Evolutionary conservation across 2,888 invertebrate species (phyloP).

Genomic region (Acrobasis consociella): DNA sequence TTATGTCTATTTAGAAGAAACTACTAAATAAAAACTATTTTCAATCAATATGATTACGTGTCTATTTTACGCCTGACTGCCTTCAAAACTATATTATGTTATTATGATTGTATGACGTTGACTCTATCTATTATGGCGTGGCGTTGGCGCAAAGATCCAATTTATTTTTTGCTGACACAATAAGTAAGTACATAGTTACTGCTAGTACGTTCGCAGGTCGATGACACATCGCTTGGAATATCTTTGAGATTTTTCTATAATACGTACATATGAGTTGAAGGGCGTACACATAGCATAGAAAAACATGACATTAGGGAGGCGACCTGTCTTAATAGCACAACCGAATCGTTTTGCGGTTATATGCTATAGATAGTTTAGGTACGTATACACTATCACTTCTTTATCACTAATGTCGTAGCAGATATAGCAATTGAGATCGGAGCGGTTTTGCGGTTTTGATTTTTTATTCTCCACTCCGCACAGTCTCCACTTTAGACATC

Average conservation of each 20-base stretch:
- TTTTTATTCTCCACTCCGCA: too few species aligned
- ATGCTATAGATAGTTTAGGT: too few species aligned
- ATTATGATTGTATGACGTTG: not conserved
- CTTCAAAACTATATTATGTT: not conserved
- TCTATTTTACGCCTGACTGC: not conserved
- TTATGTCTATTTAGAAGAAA: not conserved
- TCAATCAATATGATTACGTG: not conserved
- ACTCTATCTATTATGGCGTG: not conserved
- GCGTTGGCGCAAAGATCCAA: conserved; percentile 27
- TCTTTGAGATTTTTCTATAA: conserved; percentile 2
- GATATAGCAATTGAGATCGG: too few species aligned
- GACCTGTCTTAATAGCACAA: too few species aligned
- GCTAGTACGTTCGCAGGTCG: not conserved
- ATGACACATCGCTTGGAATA: conserved; percentile 1
- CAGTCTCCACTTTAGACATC: too few species aligned
- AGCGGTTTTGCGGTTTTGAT: too few species aligned
- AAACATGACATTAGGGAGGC: too few species aligned
- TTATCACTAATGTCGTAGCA: too few species aligned
- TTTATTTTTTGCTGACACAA: conserved; percentile 30
- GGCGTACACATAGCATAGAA: too few species aligned
- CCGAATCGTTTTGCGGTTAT: too few species aligned
- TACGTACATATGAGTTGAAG: not conserved
- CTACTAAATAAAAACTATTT: not conserved
- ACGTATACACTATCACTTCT: too few species aligned
- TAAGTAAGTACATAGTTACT: not conserved